Conservation (phyloP, 2,113 vertebrate genomes). For the Microcebus jonahi region DNA sequence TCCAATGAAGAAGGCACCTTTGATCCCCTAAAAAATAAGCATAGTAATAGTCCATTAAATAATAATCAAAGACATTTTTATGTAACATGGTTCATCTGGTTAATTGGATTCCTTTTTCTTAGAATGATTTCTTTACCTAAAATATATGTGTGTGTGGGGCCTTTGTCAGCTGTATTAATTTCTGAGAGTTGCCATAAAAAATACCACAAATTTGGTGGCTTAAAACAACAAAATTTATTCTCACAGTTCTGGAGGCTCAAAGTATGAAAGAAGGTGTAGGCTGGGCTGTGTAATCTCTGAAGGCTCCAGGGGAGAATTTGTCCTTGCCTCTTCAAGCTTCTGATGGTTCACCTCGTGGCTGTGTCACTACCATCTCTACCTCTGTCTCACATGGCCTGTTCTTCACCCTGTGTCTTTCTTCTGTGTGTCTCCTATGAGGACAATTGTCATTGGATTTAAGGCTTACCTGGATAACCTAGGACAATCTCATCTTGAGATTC, state of each 20-base stretch:
- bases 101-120: neutral
- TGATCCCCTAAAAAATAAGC: neutral
- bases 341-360: neutral
- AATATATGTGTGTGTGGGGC: neutral
- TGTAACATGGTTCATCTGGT: neutral
- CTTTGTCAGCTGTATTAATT: neutral
- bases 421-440: neutral
- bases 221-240: neutral
- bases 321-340: neutral
- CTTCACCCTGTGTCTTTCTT: neutral
- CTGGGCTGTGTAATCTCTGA: neutral
- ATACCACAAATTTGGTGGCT: neutral
- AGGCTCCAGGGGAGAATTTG: neutral
- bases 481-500: neutral
- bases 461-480: neutral
- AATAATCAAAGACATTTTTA: conserved; percentile 31
- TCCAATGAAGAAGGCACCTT: neutral
- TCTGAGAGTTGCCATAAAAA: neutral
- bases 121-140: neutral
- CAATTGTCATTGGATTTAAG: neutral
- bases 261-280: neutral
- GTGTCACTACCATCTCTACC: neutral
- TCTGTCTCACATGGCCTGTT: neutral
- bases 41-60: neutral
- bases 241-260: neutral